Conservation (phyloP, 1,140 invertebrate species). For the Leguminivora glycinivorella region DNA sequence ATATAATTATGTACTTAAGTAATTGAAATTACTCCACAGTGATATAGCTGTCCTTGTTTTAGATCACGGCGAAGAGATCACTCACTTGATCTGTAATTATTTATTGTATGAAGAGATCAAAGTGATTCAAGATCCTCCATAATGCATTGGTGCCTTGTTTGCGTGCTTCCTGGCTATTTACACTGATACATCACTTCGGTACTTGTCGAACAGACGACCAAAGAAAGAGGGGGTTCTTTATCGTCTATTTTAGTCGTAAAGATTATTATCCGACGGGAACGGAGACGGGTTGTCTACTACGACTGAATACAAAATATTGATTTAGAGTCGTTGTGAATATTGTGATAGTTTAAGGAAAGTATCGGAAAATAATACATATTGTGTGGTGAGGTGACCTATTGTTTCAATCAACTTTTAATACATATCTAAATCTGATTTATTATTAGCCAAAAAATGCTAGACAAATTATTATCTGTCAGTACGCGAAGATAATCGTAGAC, state of each 20-base stretch:
- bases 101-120: not conserved
- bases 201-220: not conserved
- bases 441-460: too few relatives aligned
- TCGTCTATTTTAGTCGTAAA: not conserved
- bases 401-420: too few relatives aligned
- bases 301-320: slow-evolving; percentile 2
- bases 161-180: not conserved
- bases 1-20: too few relatives aligned
- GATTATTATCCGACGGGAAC: slow-evolving; percentile 7
- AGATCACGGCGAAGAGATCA: not conserved
- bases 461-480: too few relatives aligned
- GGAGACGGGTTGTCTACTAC: not conserved
- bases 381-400: too few relatives aligned
- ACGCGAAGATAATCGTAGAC: too few relatives aligned
- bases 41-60: too few relatives aligned
- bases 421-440: too few relatives aligned
- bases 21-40: too few relatives aligned
- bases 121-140: not conserved
- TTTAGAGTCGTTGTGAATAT: not conserved
- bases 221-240: not conserved
- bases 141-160: not conserved
- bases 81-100: not conserved
- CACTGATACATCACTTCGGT: not conserved
- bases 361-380: not conserved
- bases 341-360: not conserved